Evolutionary conservation across 2,113 vertebrate genomes (phyloP), one percentile per base, ranked within the genome.

Genomic region (Peromyscus californicus): DNA sequence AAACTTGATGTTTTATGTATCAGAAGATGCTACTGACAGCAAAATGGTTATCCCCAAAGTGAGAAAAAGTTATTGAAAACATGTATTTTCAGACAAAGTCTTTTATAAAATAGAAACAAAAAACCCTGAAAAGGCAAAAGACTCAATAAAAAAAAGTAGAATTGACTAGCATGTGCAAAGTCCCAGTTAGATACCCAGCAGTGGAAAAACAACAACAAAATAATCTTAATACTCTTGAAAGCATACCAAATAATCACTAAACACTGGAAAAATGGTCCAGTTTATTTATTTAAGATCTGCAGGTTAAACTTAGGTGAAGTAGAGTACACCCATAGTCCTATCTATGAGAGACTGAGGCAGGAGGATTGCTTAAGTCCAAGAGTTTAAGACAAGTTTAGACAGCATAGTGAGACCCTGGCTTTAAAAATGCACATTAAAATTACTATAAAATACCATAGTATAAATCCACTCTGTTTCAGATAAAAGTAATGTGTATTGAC

Each of bases 1-100:
- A 93, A 76, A 93, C 67, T 54, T 59, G 89, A 21, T 54, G 63
- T 67, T 93, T 85, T 86, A n/a, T 85, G 29, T 93, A 24, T 57
- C 83, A 82, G 63, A 91, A 93, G 63, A 83, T 80, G 61, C 0
- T 17, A 39, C 22, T 94, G 29, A 89, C 13, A 93, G 65, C 80
- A 96, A 79, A 86, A 3, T 70, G 7, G n/a, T 63, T 48, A n/a
- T 26, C 0, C 6, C 65, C 7, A 93, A 51, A 63, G 72, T 79
- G 48, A 36, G 24, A 78, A 7, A 59, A 78, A 29, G 67, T 74
- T 84, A 83, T 45, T 22, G 42, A 8, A 17, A 82, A 78, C 36
- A n/a, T 42, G 54, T 39, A 67, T 75, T 80, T 51, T 48, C 57
- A 76, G 59, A 13, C 42, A 95, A 86, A 16, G 11, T 63, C 24